phyloP scores from a whole-genome alignment of 2,797 vertebrate genomes.

The Gadopsis bispinosus region DNA sequence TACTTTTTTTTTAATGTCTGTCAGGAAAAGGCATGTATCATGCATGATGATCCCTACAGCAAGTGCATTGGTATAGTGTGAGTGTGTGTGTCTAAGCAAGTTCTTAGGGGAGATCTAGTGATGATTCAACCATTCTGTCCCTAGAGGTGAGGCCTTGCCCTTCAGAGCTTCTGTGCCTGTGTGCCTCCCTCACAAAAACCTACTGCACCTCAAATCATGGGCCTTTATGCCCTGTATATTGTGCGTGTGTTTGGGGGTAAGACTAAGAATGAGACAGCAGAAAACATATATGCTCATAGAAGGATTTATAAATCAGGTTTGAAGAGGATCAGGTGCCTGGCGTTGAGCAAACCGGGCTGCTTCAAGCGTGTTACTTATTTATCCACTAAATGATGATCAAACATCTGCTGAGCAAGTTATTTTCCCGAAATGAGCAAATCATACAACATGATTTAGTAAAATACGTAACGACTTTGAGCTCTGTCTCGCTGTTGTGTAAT shows the following conservation, averaged over 20 bases:
- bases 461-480: slow-evolving; percentile 9
- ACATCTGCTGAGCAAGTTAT: slow-evolving; percentile 40
- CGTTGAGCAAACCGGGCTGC: slow-evolving; percentile 9
- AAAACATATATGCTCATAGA: slow-evolving; percentile 36
- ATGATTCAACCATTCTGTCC: slow-evolving; percentile 77
- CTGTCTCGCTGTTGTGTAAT: slow-evolving; percentile 31
- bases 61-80: neutral
- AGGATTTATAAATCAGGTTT: slow-evolving; percentile 36
- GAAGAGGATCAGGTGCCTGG: slow-evolving; percentile 14
- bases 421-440: slow-evolving; percentile 32
- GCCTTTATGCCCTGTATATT: slow-evolving; percentile 18
- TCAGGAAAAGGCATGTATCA: neutral
- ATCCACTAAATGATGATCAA: slow-evolving; percentile 36
- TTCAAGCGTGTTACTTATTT: slow-evolving; percentile 21
- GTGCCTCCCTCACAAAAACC: slow-evolving; percentile 45
- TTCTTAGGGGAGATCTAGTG: slow-evolving; percentile 60
- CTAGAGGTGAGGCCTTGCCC: slow-evolving; percentile 67
- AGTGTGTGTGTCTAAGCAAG: slow-evolving; percentile 32
- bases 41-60: neutral
- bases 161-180: slow-evolving; percentile 53
- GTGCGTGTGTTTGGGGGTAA: slow-evolving; percentile 1
- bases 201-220: slow-evolving; percentile 33
- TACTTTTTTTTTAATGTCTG: neutral
- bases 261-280: slow-evolving; percentile 64
- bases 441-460: slow-evolving; percentile 36